Conservation (phyloP, 2,113 vertebrate genomes). For the Callithrix jacchus region DNA sequence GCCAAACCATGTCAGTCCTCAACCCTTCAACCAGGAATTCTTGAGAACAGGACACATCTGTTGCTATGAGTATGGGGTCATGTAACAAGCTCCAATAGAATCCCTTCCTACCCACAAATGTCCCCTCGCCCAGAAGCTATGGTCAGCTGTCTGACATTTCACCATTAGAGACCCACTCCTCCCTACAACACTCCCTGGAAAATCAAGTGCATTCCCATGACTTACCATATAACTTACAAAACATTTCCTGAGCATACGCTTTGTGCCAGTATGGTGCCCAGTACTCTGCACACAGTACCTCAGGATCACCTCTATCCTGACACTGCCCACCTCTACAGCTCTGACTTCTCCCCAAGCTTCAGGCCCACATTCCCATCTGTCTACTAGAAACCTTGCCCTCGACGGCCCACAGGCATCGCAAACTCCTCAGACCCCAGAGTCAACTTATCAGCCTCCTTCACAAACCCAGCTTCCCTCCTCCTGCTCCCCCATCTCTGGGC, state of each 20-base stretch:
- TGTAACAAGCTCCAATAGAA: not conserved
- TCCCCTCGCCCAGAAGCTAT: not conserved
- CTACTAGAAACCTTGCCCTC: not conserved
- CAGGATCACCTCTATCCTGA: not conserved
- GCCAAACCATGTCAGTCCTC: not conserved
- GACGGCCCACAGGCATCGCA: not conserved
- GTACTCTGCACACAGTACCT: rapidly evolving
- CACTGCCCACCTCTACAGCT: not conserved
- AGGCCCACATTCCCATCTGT: not conserved
- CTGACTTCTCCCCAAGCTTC: not conserved
- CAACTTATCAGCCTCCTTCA: not conserved
- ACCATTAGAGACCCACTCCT: not conserved
- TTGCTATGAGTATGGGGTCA: not conserved
- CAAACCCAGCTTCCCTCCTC: not conserved
- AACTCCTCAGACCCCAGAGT: not conserved
- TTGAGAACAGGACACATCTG: not conserved
- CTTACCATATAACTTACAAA: not conserved
- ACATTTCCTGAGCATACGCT: not conserved
- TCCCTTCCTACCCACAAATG: not conserved
- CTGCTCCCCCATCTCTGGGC: not conserved
- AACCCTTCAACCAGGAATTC: not conserved
- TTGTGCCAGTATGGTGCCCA: too few relatives aligned
- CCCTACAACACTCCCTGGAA: not conserved
- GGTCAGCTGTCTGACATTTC: not conserved
- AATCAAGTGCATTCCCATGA: not conserved